phyloP scores from a whole-genome alignment of 2,113 vertebrate genomes.

The Noctilio leporinus region DNA sequence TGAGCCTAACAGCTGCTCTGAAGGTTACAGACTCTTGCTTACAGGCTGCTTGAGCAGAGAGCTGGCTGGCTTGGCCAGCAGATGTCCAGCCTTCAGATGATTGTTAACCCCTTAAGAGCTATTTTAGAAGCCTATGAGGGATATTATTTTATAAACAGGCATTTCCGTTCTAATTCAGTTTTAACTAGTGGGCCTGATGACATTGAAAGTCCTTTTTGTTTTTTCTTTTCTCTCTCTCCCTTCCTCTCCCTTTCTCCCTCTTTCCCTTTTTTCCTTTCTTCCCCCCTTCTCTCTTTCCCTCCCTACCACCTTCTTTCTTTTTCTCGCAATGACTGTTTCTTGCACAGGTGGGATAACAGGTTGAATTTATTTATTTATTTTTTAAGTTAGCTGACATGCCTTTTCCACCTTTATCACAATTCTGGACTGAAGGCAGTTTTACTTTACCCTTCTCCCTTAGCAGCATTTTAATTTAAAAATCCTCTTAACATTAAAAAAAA shows the following conservation, averaged over 20 bases:
- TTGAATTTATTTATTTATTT: not conserved
- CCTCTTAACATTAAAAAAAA: not conserved
- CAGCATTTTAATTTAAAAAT: slow-evolving; percentile 1
- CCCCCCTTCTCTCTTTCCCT: not conserved
- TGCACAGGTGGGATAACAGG: not conserved
- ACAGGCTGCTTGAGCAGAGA: slow-evolving; percentile 43
- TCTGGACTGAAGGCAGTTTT: not conserved
- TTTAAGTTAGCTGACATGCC: not conserved
- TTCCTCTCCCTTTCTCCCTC: not conserved
- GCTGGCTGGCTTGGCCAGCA: not conserved
- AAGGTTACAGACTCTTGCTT: slow-evolving; percentile 42
- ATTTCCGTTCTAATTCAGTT: not conserved
- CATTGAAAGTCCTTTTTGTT: not conserved
- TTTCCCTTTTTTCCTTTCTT: no score
- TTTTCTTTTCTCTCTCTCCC: not conserved
- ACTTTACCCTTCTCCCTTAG: not conserved
- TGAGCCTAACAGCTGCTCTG: slow-evolving; percentile 42
- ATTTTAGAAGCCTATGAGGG: not conserved
- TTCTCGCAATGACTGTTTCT: not conserved
- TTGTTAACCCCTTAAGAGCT: slow-evolving; percentile 24
- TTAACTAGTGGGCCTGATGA: not conserved
- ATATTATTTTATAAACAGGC: not conserved
- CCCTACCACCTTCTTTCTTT: not conserved
- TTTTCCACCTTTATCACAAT: not conserved
- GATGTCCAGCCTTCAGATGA: not conserved